Evolutionary conservation across 2,888 invertebrate genomes (phyloP).

Genomic region (Plagiodera versicolora): DNA sequence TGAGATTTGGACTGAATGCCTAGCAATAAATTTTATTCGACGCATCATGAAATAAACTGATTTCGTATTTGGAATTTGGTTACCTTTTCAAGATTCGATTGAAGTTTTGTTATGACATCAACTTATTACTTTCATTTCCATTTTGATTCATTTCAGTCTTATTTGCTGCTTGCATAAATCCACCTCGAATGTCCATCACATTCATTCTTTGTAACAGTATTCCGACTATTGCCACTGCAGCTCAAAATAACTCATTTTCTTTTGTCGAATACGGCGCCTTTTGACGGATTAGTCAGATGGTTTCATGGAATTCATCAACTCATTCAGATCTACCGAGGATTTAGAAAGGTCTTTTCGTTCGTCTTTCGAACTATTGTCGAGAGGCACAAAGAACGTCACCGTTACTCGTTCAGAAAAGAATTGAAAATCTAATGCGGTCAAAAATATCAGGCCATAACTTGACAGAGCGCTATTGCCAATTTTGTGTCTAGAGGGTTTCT

Average conservation of each 20-base stretch:
- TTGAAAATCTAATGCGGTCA: background rate
- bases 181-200: too few species aligned
- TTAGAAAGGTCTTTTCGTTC: conserved; percentile 1
- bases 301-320: conserved; percentile 23
- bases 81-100: too few species aligned
- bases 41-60: too few species aligned
- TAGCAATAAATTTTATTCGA: too few species aligned
- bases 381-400: background rate
- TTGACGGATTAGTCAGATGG: conserved; percentile 24
- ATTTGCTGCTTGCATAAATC: too few species aligned
- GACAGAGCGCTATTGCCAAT: background rate
- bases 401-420: background rate
- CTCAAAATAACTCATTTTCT: conserved; percentile 26
- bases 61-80: too few species aligned
- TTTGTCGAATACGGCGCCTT: conserved; percentile 22
- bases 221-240: conserved; percentile 18
- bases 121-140: too few species aligned
- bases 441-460: background rate
- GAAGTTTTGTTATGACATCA: too few species aligned
- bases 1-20: too few species aligned
- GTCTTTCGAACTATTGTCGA: background rate
- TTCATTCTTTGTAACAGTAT: conserved; percentile 20
- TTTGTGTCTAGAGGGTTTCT: background rate
- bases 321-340: conserved; percentile 11
- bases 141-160: too few species aligned